Conservation (phyloP, 2,888 invertebrate genomes). For the Cybosia mesomella region DNA sequence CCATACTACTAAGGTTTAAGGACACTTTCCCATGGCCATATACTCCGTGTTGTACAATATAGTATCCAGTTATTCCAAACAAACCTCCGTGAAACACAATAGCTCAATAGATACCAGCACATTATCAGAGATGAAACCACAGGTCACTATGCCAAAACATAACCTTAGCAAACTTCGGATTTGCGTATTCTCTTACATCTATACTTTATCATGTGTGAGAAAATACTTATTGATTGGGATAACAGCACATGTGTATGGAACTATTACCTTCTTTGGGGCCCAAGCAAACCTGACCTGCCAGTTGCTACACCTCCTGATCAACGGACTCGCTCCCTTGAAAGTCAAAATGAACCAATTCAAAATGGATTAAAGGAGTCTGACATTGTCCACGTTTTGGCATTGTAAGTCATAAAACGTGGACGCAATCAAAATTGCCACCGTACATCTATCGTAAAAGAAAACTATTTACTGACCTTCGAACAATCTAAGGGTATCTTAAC, state of each 20-base stretch:
- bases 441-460: too few species aligned
- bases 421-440: too few species aligned
- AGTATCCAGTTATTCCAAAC: not conserved
- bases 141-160: constrained; percentile 17
- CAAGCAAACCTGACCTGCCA: too few species aligned
- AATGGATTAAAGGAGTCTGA: too few species aligned
- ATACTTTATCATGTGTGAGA: constrained; percentile 5
- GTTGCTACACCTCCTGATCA: too few species aligned
- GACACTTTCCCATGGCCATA: not conserved
- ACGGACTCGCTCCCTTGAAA: too few species aligned
- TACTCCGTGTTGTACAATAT: not conserved
- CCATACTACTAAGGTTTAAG: not conserved
- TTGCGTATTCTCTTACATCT: constrained; percentile 15
- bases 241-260: not conserved
- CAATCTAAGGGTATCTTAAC: too few species aligned
- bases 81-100: constrained; percentile 17
- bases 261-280: too few species aligned
- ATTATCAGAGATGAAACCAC: constrained; percentile 18
- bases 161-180: constrained; percentile 1
- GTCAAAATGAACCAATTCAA: too few species aligned
- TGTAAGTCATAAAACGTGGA: too few species aligned
- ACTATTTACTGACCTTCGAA: too few species aligned
- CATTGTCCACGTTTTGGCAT: too few species aligned
- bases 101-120: constrained; percentile 1
- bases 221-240: not conserved